Conservation (phyloP, 2,888 invertebrate species). For the Leptinotarsa tumamoca region DNA sequence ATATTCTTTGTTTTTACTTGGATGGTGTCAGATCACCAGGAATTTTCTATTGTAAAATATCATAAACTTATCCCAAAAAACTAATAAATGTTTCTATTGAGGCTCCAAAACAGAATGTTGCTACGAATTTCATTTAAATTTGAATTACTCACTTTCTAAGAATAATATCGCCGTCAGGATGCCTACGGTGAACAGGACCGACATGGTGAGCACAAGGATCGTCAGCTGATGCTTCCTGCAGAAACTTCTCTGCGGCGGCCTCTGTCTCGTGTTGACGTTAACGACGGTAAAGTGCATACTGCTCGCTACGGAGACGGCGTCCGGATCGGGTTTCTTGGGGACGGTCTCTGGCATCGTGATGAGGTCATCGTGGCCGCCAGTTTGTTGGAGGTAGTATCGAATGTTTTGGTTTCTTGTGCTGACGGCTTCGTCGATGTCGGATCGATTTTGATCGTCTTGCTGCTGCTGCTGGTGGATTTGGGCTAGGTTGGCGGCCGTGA, state of each 20-base stretch:
- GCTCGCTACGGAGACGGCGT: conserved; percentile 82
- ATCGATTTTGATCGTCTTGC: conserved; percentile 34
- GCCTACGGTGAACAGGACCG: conserved; percentile 83
- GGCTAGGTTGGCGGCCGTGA: conserved; percentile 81
- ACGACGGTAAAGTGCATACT: conserved; percentile 90
- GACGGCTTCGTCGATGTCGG: conserved; percentile 44
- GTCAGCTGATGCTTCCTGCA: conserved; percentile 85
- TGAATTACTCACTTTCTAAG: conserved; percentile 81
- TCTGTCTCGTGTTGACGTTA: conserved; percentile 73
- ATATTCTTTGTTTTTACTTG: too few relatives aligned
- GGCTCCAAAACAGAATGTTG: conserved; percentile 14
- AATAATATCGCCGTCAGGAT: conserved; percentile 85
- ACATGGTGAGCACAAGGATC: conserved; percentile 85
- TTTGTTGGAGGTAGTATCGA: conserved; percentile 60
- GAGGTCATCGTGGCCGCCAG: conserved; percentile 45
- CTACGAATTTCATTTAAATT: background rate
- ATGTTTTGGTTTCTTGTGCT: conserved; percentile 60
- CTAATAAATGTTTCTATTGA: background rate
- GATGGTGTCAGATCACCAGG: too few relatives aligned
- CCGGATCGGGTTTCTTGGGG: conserved; percentile 67
- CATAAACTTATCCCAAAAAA: too few relatives aligned
- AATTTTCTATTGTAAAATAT: too few relatives aligned
- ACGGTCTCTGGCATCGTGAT: conserved; percentile 36
- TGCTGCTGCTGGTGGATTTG: conserved; percentile 60
- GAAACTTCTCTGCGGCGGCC: conserved; percentile 72